Base-by-base conservation (phyloP, 2,797 vertebrate species). In the Cephalopachus bancanus region DNA sequence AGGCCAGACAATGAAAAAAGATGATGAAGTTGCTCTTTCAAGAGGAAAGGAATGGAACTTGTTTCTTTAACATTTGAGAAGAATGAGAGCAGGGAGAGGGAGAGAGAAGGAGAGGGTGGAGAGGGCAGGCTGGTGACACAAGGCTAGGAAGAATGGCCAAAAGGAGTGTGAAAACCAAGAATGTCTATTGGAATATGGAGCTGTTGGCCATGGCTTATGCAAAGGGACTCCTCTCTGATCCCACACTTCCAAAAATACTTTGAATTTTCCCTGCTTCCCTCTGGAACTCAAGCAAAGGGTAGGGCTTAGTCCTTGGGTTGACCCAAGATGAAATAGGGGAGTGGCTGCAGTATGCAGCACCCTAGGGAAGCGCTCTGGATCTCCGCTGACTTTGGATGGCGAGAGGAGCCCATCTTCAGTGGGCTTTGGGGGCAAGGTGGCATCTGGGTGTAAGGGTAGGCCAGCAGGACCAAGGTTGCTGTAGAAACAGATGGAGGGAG, bases 141-240 rank as follows among this genome's bases (percentile, higher is more conserved):
- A 9, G 74, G 28, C 60, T 51, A 10, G n/a, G 26, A 8, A 53
- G 14, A 2, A 26, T 71, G 28, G 17, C 33, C 64, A 1, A n/a
- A 22, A 89, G 60, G 20, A 59, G 59, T 44, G 28, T 20, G 53
- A 16, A 53, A 60, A 14, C 20, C 16, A 44, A 11, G 22, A 53
- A 24, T 0, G 3, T 19, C 51, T 57, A 0, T 1, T 14, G 17
- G 19, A 84, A 59, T 49, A 8, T 3, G 30, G 3, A 64, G 26
- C 12, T 22, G 33, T 51, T 37, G 15, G 30, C 69, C 3, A 3
- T 26, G 30, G 44, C n/a, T 4, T 9, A 2, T 20, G 78, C 75
- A 51, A 5, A 4, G 14, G 22, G 59, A 19, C 12, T 55, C 16
- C 5, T 62, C 44, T 89, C 14, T 19, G 57, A 81, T 26, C 2